Evolutionary conservation across 2,113 vertebrate genomes (phyloP).

Genomic region (Scopus umbretta): DNA sequence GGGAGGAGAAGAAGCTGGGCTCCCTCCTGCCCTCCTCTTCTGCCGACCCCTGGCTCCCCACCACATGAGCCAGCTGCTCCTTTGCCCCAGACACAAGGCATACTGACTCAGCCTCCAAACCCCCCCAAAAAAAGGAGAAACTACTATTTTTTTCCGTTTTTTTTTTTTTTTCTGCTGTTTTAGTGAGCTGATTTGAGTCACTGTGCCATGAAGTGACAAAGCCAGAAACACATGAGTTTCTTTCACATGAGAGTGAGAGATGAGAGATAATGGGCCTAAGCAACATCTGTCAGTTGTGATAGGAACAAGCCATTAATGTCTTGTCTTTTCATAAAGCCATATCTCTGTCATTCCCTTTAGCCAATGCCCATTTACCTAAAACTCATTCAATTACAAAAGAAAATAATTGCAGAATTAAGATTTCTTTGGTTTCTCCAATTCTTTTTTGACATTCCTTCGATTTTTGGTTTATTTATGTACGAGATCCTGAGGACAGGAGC

Average conservation of each 20-base stretch:
- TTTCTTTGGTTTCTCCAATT: background rate
- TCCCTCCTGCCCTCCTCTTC: background rate
- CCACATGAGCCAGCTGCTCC: background rate
- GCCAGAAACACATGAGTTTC: background rate
- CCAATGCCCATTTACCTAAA: background rate
- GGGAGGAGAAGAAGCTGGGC: background rate
- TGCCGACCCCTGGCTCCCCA: background rate
- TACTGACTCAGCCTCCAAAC: background rate
- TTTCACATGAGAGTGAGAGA: background rate
- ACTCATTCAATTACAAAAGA: background rate
- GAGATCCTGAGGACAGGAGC: background rate
- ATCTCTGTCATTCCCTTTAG: background rate
- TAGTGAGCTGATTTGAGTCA: background rate
- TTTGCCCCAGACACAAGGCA: background rate
- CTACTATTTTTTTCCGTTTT: rapidly evolving
- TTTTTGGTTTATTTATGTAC: background rate
- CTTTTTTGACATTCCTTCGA: background rate
- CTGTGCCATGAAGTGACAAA: background rate
- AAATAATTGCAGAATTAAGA: background rate
- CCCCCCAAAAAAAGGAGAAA: background rate
- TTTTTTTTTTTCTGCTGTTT: background rate
- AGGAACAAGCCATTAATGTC: background rate
- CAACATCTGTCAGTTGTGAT: background rate
- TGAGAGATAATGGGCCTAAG: background rate
- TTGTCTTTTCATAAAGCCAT: background rate